Base-by-base conservation (phyloP, 2,113 vertebrate species). In the Acanthochromis polyacanthus region DNA sequence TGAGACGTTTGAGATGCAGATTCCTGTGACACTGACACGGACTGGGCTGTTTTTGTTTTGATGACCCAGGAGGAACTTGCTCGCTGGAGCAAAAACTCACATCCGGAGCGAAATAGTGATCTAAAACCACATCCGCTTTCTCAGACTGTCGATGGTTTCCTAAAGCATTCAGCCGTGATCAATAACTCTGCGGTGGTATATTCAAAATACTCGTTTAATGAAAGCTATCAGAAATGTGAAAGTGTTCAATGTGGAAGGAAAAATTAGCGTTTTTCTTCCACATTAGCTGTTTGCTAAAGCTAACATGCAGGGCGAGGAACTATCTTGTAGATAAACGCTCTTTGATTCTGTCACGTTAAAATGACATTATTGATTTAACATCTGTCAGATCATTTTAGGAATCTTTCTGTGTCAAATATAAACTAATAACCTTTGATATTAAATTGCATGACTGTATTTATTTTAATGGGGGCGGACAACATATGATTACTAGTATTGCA, bases 41-140 rank as follows among this genome's bases (percentile, higher is more conserved):
- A 11, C 40, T 19, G n/a, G 4, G 23, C 1, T 69, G 25, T 75
- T 69, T 86, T 78, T 93, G 88, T 92, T 93, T 88, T 84, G 80
- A 61, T 69, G 38, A 17, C 19, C 10, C 51, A 32, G 79, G 69
- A 86, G 79, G 66, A 86, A 73, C 45, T 78, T 63, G 58, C 58
- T 82, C 61, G 25, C 4, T 10, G 7, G 4, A 28, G 5, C 71
- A 23, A 75, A 81, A 55, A 56, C 6, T 3, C 36, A 30, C 80
- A 40, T 81, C 80, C 80, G 68, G 46, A 55, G 51, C 3, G 45
- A 92, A 74, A 85, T 10, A 0, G 0, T n/a, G 2, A 0, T 6
- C 3, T 5, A 0, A 6, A 0, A 25, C 43, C 68, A 86, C 74
- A 80, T 92, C 89, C 89, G 89, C 10, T 81, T 86, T 88, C 50